These are phyloP conservation scores for Arctocebus calabarensis DNA, from an alignment of 2,797 vertebrate species.

Conservation along the genomic window DNA sequence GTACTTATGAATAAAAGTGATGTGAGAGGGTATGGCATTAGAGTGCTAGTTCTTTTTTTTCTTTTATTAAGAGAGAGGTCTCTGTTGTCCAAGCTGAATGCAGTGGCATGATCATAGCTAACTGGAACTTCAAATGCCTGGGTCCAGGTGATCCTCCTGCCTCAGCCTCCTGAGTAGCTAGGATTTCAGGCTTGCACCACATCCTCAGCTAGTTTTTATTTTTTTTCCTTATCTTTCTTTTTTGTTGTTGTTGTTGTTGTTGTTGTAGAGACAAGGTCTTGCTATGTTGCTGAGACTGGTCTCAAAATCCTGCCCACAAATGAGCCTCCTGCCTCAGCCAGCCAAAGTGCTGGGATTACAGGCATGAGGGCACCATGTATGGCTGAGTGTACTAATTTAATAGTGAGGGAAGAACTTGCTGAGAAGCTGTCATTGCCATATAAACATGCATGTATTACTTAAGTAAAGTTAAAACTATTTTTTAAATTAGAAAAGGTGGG, in stretches of 20 bases:
- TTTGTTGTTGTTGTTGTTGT: background rate
- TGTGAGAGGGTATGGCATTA: background rate
- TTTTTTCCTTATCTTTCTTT: no score
- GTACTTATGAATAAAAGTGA: background rate
- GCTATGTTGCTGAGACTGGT: background rate
- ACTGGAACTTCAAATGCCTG: background rate
- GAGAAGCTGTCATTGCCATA: background rate
- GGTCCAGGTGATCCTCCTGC: background rate
- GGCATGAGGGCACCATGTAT: background rate
- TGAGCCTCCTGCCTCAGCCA: background rate
- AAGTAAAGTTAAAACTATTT: background rate
- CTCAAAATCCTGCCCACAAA: background rate
- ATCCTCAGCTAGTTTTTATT: background rate
- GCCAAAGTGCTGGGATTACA: background rate
- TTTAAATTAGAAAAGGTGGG: background rate
- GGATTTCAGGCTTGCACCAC: background rate
- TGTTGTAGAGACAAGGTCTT: background rate
- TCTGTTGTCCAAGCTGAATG: background rate
- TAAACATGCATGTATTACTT: constrained; percentile 7
- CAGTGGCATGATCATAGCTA: background rate
- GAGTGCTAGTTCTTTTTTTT: background rate
- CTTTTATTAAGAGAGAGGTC: background rate
- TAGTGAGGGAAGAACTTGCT: constrained; percentile 32
- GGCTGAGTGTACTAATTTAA: constrained; percentile 2
- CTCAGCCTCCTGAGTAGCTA: background rate